Conservation (phyloP, 53 echinoderm and acorn worm species). For the Arbacia lixula region DNA sequence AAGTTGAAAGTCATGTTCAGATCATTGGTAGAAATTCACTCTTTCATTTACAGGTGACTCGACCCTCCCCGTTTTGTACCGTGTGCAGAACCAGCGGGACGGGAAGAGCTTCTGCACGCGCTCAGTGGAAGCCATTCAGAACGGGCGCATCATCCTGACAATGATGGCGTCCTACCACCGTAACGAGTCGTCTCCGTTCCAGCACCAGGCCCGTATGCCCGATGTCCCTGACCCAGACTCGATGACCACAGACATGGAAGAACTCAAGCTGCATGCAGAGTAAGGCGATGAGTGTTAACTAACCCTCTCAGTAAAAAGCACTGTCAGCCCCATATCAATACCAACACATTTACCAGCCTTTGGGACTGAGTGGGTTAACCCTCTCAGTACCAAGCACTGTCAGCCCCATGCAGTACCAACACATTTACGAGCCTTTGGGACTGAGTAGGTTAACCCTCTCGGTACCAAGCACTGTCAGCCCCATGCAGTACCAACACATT, state of each 20-base stretch:
- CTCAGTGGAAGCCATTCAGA: constrained; percentile 80
- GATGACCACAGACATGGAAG: constrained; percentile 65
- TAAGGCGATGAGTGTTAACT: constrained; percentile 53
- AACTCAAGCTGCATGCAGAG: constrained; percentile 65
- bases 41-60: constrained; percentile 65
- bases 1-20: too few relatives aligned
- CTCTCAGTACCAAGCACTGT: too few relatives aligned
- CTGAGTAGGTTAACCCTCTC: too few relatives aligned
- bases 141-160: constrained; percentile 77
- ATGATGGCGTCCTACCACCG: constrained; percentile 91
- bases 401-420: too few relatives aligned
- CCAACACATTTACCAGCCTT: too few relatives aligned
- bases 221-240: constrained; percentile 81
- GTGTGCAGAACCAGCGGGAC: constrained; percentile 82
- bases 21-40: too few relatives aligned
- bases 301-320: too few relatives aligned
- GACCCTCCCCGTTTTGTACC: constrained; percentile 78
- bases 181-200: constrained; percentile 80
- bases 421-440: too few relatives aligned
- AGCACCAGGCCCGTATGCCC: constrained; percentile 86
- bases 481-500: too few relatives aligned
- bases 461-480: too few relatives aligned
- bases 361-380: too few relatives aligned
- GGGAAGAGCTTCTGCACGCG: constrained; percentile 85
- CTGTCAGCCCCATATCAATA: too few relatives aligned